A percentile compares a stretch with the other conserved stretches of the same genome.
phyloP scores from a whole-genome alignment of 2,113 vertebrate genomes.

The Stictonetta naevosa region DNA sequence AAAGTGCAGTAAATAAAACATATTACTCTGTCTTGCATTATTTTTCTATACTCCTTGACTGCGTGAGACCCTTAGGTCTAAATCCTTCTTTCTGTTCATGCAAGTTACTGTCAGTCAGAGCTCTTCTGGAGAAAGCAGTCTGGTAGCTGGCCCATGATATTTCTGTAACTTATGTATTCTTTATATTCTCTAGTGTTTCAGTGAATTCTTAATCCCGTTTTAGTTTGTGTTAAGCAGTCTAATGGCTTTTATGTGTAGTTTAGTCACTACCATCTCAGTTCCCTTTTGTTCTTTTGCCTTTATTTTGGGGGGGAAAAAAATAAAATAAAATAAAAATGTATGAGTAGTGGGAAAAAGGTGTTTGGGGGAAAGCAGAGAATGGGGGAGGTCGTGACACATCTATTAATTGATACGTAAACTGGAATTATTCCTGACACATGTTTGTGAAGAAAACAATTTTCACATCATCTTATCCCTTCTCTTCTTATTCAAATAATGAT shows the following conservation, averaged over 20 bases:
- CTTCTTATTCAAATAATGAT: neutral
- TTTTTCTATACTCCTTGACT: neutral
- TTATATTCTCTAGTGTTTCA: neutral
- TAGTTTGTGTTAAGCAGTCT: neutral
- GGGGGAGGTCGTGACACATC: neutral
- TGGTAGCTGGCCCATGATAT: neutral
- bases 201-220: neutral
- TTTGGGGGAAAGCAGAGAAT: neutral
- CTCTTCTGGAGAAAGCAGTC: neutral
- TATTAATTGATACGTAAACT: neutral
- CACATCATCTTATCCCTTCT: neutral
- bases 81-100: neutral
- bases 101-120: neutral
- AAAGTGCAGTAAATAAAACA: neutral
- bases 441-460: conserved; percentile 21
- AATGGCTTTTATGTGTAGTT: neutral
- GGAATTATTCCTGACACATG: neutral
- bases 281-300: neutral
- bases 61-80: neutral
- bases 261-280: neutral
- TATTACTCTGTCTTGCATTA: neutral
- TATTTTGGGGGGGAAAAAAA: neutral
- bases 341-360: neutral
- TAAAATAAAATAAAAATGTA: neutral
- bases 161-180: neutral